Evolutionary conservation across 64 coral and sea anemone species (phyloP).

Genomic region (Pocillopora damicornis): DNA sequence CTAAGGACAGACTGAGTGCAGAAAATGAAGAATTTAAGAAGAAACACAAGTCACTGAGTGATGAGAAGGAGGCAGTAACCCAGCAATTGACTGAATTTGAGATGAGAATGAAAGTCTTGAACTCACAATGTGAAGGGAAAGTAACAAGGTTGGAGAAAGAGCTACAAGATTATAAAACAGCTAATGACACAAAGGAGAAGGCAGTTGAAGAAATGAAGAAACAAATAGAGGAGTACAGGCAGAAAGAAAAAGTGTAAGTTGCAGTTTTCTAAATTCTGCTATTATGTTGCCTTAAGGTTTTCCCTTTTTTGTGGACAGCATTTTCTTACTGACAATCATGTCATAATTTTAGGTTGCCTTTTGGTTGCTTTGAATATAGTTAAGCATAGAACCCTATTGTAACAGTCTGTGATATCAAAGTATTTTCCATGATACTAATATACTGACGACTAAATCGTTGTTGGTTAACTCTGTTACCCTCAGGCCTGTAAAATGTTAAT

Average conservation of each 20-base stretch:
- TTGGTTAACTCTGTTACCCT: no score
- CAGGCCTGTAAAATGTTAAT: no score
- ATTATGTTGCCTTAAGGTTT: background rate
- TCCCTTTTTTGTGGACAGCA: background rate
- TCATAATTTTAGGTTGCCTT: no score
- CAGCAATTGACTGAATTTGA: constrained; percentile 59
- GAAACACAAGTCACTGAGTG: constrained; percentile 35
- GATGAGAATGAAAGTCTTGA: constrained; percentile 73
- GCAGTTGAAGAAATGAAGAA: constrained; percentile 32
- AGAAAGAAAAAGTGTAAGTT: constrained; percentile 35
- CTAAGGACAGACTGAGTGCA: constrained; percentile 65
- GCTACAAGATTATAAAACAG: constrained; percentile 51
- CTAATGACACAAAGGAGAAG: constrained; percentile 28
- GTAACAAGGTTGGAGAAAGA: constrained; percentile 86
- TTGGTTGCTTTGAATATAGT: no score
- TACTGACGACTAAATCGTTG: no score
- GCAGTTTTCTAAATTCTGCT: background rate
- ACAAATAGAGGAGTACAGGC: constrained; percentile 34
- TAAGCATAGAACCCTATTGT: no score
- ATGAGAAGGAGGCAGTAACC: constrained; percentile 60
- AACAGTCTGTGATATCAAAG: no score
- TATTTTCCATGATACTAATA: no score
- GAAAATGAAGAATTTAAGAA: constrained; percentile 93
- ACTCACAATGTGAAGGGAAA: constrained; percentile 82
- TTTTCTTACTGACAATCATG: no score